Percentiles rank a stretch among this genome's conserved stretches.
phyloP scores from a whole-genome alignment of 2,888 invertebrate genomes.

The Dryobota labecula region DNA sequence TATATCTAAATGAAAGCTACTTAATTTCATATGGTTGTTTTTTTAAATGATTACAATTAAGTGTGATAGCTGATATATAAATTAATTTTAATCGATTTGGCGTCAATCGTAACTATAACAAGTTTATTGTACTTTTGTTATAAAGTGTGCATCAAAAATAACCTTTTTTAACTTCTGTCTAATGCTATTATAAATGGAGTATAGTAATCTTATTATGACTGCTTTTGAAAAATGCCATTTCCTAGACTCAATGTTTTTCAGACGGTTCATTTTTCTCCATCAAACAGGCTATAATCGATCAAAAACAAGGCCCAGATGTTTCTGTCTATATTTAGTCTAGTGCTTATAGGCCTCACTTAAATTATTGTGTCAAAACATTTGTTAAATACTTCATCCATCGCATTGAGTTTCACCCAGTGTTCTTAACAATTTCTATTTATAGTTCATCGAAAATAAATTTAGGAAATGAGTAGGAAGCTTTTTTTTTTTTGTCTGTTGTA shows the following conservation, averaged over 20 bases:
- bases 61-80: too few species aligned
- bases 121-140: too few species aligned
- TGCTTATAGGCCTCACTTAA: neutral
- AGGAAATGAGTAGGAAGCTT: too few species aligned
- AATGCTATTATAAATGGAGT: too few species aligned
- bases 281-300: neutral
- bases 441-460: neutral
- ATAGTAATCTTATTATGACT: neutral
- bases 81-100: too few species aligned
- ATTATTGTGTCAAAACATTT: constrained; percentile 9
- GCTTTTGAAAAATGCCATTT: neutral
- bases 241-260: neutral
- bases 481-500: too few species aligned
- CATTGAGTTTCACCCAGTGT: neutral
- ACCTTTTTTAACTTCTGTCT: too few species aligned
- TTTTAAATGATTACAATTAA: too few species aligned
- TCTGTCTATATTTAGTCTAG: neutral
- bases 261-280: neutral
- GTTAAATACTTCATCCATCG: neutral
- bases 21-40: too few species aligned
- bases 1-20: too few species aligned
- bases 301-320: neutral
- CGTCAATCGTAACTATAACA: too few species aligned
- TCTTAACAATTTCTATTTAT: neutral
- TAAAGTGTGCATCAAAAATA: too few species aligned